phyloP scores from a whole-genome alignment of 2,113 vertebrate species.

The Neomonachus schauinslandi region DNA sequence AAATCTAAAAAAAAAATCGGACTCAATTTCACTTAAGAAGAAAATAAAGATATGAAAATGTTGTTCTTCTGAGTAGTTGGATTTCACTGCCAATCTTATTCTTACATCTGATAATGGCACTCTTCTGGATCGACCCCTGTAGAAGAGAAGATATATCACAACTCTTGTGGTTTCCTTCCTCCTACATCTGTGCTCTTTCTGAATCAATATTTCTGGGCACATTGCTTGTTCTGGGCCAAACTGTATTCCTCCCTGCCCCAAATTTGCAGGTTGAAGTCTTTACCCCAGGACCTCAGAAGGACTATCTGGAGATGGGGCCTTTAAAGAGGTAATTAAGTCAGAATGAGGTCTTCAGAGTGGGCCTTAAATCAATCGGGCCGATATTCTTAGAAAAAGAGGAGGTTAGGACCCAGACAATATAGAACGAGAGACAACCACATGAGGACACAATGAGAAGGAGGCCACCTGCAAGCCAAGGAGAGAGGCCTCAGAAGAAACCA shows the following conservation, averaged over 20 bases:
- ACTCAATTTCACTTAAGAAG: conserved; percentile 48
- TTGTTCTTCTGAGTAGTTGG: conserved; percentile 65
- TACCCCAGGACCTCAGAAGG: background rate
- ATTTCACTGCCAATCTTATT: conserved; percentile 57
- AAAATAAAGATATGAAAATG: conserved; percentile 67
- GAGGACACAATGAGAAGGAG: background rate
- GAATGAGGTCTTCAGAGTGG: background rate
- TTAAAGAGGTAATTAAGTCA: background rate
- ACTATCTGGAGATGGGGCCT: background rate
- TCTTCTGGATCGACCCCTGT: conserved; percentile 58
- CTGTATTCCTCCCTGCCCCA: background rate
- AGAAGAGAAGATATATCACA: conserved; percentile 60
- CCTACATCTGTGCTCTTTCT: background rate
- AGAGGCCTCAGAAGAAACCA: background rate
- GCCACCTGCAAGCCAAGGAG: background rate
- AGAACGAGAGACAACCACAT: background rate
- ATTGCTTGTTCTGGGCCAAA: background rate
- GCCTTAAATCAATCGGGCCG: background rate
- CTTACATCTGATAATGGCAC: conserved; percentile 57
- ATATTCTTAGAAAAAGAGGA: background rate
- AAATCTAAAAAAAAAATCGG: background rate
- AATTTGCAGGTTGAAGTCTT: background rate
- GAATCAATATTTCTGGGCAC: conserved; percentile 54
- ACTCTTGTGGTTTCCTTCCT: conserved; percentile 61
- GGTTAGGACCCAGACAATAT: background rate